A percentile compares a stretch with the other conserved stretches of the same genome.
These are phyloP conservation scores for Agrilus planipennis DNA, from an alignment of 1,140 invertebrate genomes.

Conservation along the genomic window DNA sequence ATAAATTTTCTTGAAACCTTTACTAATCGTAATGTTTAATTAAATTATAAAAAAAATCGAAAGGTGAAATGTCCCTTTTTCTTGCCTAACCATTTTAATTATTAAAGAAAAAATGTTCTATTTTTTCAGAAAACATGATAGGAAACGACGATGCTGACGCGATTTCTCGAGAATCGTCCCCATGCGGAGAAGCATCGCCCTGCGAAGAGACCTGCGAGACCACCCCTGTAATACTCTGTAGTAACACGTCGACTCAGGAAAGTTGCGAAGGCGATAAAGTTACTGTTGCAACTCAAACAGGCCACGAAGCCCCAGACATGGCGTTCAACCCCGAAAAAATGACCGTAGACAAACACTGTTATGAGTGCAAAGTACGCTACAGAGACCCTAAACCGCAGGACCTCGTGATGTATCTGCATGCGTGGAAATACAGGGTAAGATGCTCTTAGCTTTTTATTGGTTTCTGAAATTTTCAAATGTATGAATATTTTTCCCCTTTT, in stretches of 20 bases:
- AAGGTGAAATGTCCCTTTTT: no score
- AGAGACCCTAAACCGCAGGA: constrained; percentile 81
- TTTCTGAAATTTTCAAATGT: no score
- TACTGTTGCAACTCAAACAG: constrained; percentile 72
- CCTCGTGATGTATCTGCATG: constrained; percentile 91
- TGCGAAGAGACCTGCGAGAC: constrained; percentile 38
- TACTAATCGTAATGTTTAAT: no score
- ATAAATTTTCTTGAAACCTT: no score
- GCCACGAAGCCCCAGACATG: constrained; percentile 56
- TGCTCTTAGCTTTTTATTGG: no score
- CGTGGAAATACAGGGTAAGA: constrained; percentile 73
- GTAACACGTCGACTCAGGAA: constrained; percentile 20
- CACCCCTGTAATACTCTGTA: constrained; percentile 16
- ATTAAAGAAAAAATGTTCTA: constrained; percentile 5
- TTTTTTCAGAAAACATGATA: constrained; percentile 18
- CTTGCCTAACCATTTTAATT: no score
- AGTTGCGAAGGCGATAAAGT: constrained; percentile 37
- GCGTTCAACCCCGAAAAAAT: constrained; percentile 62
- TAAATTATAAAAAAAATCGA: no score
- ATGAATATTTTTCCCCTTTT: no score
- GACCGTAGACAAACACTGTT: constrained; percentile 75
- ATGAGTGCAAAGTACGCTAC: constrained; percentile 84
- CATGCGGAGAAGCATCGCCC: constrained; percentile 34
- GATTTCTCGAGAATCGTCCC: constrained; percentile 51
- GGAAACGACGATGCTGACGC: constrained; percentile 45